Evolutionary conservation across 2,113 vertebrate species (phyloP).

Genomic region (Elachura formosa): DNA sequence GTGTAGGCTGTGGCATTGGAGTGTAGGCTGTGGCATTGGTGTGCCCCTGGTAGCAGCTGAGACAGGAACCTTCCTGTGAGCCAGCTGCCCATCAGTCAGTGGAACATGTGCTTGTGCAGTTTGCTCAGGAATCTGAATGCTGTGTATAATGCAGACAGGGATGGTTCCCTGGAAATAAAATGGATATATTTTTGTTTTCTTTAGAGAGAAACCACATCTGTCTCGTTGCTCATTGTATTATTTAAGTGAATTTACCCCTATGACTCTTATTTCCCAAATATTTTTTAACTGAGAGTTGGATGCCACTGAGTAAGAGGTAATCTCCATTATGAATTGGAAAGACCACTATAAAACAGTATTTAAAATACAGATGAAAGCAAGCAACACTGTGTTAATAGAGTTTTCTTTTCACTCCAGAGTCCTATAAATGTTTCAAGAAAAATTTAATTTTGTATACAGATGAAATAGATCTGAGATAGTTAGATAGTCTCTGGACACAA

Average conservation of each 20-base stretch:
- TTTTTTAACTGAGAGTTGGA: not conserved
- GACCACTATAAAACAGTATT: not conserved
- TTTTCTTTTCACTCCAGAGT: not conserved
- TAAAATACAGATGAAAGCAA: not conserved
- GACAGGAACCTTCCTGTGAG: not conserved
- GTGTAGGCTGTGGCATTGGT: not conserved
- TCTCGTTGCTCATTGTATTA: not conserved
- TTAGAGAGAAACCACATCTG: not conserved
- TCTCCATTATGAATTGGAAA: not conserved
- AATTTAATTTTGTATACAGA: not conserved
- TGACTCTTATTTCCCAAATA: not conserved
- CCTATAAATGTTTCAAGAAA: not conserved
- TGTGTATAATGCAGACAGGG: not conserved
- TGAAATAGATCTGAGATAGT: not conserved
- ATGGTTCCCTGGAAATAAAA: not conserved
- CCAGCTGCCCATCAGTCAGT: accelerated
- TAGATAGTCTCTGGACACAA: not conserved
- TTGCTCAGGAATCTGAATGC: not conserved
- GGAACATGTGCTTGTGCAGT: accelerated
- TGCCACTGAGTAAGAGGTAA: not conserved
- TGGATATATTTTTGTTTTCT: not conserved
- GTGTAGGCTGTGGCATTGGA: too few relatives aligned
- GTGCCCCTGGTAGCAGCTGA: not conserved
- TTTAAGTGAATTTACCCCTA: not conserved
- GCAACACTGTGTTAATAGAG: not conserved